Evolutionary conservation across 2,888 invertebrate species (phyloP).

Genomic region (Troglohyphantes excavatus): DNA sequence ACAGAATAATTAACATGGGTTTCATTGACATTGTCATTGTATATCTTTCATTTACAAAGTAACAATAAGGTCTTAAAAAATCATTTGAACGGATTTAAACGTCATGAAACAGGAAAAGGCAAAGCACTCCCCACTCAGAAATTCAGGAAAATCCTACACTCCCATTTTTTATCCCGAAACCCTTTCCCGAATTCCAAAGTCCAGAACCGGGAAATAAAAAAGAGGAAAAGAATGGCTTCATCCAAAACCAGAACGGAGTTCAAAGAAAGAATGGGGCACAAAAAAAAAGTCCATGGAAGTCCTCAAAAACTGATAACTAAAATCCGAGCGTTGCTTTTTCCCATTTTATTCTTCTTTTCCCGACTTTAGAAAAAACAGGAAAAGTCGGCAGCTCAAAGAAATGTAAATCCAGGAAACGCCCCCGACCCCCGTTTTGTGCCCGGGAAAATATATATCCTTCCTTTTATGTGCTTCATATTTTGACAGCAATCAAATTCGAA

Average conservation of each 20-base stretch:
- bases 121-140: too few species aligned
- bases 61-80: too few species aligned
- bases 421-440: constrained; percentile 17
- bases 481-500: constrained; percentile 55
- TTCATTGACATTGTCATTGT: too few species aligned
- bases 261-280: background rate
- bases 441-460: background rate
- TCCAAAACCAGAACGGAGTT: constrained; percentile 25
- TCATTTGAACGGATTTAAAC: too few species aligned
- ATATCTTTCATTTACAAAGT: too few species aligned
- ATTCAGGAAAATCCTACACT: background rate
- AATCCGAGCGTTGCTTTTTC: constrained; percentile 45
- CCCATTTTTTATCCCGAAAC: constrained; percentile 9
- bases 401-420: constrained; percentile 52
- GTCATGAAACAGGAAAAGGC: too few species aligned
- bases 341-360: background rate
- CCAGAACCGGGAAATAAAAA: constrained; percentile 36
- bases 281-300: constrained; percentile 28
- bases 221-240: constrained; percentile 45
- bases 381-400: constrained; percentile 50
- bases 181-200: constrained; percentile 5
- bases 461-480: constrained; percentile 54
- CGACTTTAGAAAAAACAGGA: background rate
- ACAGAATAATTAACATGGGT: too few species aligned
- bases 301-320: constrained; percentile 63